Base-by-base conservation (phyloP, 2,797 vertebrate genomes). In the Sebastes jordani region DNA sequence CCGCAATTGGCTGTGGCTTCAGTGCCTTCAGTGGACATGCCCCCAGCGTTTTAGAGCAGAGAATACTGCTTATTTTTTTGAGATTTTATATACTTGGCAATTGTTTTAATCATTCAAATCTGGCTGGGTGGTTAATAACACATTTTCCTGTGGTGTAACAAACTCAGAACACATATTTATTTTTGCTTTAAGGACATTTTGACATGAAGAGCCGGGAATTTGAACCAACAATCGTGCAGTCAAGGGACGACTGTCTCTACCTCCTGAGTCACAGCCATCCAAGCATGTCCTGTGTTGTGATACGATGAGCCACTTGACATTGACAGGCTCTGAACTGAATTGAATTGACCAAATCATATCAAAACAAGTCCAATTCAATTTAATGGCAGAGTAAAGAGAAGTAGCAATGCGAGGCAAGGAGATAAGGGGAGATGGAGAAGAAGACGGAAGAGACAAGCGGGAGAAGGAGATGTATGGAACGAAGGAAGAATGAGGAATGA, bases 401-500 rank as follows among this genome's bases (percentile, higher is more conserved):
- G n/a, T 22, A n/a, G 25, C 14, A 38, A 63, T 56, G 38, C 49
- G 20, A 58, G 73, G 70, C 25, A 6, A 29, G 30, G 4, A 11
- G 62, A 46, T 54, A 7, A 27, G 59, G 8, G 20, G 23, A 61
- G 64, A 72, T 42, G 29, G 52, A 66, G 66, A 42, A 68, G 58
- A 70, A 38, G 64, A 74, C 49, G 10, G 59, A 56, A 10, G 59
- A 20, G 66, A 83, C 70, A 9, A 55, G 30, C 11, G 2, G 67
- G 23, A 60, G 38, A 64, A 64, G 14, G 76, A 84, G 81, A 80
- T 67, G 36, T 73, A 87, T 86, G 78, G 71, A 67, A 27, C 65
- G 20, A 34, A 70, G 54, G 54, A 68, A 52, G 54, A 54, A 71
- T 62, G 56, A 86, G 65, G 65, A 68, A 89, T 42, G 62, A 38